Conservation (phyloP, 1,140 invertebrate genomes). For the Pectinophora gossypiella region DNA sequence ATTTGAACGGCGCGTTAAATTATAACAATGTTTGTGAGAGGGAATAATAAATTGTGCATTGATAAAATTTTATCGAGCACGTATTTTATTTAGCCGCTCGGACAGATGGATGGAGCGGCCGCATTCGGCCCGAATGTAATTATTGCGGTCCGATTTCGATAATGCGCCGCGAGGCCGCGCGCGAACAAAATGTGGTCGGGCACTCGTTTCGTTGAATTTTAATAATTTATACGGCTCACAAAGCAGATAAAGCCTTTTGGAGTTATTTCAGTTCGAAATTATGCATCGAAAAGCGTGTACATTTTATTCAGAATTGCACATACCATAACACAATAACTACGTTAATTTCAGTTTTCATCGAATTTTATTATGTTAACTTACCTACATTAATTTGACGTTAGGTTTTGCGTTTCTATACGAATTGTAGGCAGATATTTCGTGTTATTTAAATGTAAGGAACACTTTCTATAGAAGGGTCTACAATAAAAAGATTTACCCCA, state of each 20-base stretch:
- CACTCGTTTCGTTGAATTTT: conserved; percentile 66
- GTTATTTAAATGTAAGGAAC: too few species aligned
- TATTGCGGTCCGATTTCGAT: conserved; percentile 70
- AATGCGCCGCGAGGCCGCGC: conserved; percentile 58
- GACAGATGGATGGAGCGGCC: conserved; percentile 56
- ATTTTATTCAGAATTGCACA: too few species aligned
- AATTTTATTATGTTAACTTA: too few species aligned
- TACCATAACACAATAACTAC: too few species aligned
- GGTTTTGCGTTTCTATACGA: too few species aligned
- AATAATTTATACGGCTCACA: conserved; percentile 60
- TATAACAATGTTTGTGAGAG: conserved; percentile 16
- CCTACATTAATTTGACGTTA: too few species aligned
- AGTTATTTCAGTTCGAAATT: conserved; percentile 24
- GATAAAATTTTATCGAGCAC: conserved; percentile 58
- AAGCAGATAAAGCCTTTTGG: conserved; percentile 51
- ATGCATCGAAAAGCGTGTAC: conserved; percentile 23
- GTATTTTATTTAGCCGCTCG: conserved; percentile 59
- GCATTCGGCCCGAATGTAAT: conserved; percentile 66
- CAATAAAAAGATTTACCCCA: conserved; percentile 59
- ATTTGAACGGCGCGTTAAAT: conserved; percentile 35
- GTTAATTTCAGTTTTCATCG: too few species aligned
- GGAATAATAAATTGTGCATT: conserved; percentile 46
- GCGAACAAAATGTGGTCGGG: conserved; percentile 59
- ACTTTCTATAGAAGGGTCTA: conserved; percentile 16
- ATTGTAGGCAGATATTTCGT: too few species aligned